Evolutionary conservation across 2,888 invertebrate species (phyloP).

Genomic region (Alsophila aescularia): DNA sequence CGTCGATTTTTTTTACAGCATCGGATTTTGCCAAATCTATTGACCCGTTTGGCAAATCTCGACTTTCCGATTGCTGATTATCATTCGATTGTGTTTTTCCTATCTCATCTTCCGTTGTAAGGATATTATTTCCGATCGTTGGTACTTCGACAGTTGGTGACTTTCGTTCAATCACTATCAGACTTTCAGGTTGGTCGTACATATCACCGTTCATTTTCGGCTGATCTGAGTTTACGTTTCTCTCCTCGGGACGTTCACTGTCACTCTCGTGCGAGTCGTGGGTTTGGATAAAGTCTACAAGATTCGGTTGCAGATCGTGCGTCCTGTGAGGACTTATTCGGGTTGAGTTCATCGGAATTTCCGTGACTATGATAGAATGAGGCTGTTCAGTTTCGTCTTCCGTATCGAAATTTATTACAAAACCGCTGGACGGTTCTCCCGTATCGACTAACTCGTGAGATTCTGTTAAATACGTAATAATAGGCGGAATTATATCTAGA

Average conservation of each 20-base stretch:
- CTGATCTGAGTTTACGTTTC: constrained; percentile 35
- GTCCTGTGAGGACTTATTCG: constrained; percentile 57
- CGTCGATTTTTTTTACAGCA: constrained; percentile 1
- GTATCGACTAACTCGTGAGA: constrained; percentile 62
- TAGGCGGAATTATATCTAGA: constrained; percentile 61
- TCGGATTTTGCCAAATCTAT: constrained; percentile 5
- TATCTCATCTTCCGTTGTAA: constrained; percentile 8
- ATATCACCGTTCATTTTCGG: constrained; percentile 30
- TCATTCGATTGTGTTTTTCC: constrained; percentile 13
- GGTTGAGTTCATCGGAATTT: constrained; percentile 57
- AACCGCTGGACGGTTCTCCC: constrained; percentile 53
- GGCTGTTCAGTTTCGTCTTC: constrained; percentile 77
- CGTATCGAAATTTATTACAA: constrained; percentile 62
- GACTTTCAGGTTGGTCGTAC: constrained; percentile 24
- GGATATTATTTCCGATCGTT: constrained; percentile 8
- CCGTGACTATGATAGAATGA: constrained; percentile 77
- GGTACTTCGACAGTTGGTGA: constrained; percentile 12
- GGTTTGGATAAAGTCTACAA: constrained; percentile 47
- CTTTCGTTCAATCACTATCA: constrained; percentile 19
- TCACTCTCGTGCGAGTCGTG: constrained; percentile 54
- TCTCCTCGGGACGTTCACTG: constrained; percentile 23
- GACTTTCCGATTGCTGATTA: constrained; percentile 6
- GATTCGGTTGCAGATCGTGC: constrained; percentile 51
- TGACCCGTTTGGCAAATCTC: constrained; percentile 36
- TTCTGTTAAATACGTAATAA: constrained; percentile 68